A percentile compares a stretch with the other conserved stretches of the same genome.
phyloP scores from a whole-genome alignment of 2,113 vertebrate species.

The Brevimyrus niger region DNA sequence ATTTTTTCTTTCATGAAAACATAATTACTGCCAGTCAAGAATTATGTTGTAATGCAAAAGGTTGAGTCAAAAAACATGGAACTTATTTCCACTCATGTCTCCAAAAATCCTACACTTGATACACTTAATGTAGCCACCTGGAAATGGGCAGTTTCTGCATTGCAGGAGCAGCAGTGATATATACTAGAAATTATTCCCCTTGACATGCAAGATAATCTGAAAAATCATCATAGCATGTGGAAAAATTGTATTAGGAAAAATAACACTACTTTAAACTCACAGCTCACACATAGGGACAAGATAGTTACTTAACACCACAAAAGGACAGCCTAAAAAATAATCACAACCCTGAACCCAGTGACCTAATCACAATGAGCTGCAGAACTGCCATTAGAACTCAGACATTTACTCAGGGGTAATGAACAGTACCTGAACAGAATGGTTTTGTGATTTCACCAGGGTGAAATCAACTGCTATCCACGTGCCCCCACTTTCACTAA shows the following conservation, averaged over 20 bases:
- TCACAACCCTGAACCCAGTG: background rate
- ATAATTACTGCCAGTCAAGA: background rate
- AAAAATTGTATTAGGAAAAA: background rate
- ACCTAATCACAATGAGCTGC: background rate
- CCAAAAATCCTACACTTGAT: no score
- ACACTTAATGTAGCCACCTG: no score
- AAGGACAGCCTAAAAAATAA: background rate
- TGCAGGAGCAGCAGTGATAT: background rate
- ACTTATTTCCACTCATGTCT: background rate
- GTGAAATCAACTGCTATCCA: background rate
- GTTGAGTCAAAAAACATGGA: background rate
- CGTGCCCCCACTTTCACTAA: background rate
- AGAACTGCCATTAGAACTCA: background rate
- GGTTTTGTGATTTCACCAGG: background rate
- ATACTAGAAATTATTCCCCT: background rate
- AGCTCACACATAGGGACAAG: background rate
- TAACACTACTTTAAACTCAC: background rate
- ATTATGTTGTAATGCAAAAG: background rate
- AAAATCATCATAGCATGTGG: background rate
- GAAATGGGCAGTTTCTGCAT: background rate
- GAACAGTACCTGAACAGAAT: background rate
- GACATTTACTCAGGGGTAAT: background rate
- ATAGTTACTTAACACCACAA: background rate
- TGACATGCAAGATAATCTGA: background rate
- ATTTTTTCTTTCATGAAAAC: background rate